Percentiles rank a stretch among this genome's conserved stretches.
Evolutionary conservation across 2,888 invertebrate species (phyloP).

Genomic region (Lasius platythorax): DNA sequence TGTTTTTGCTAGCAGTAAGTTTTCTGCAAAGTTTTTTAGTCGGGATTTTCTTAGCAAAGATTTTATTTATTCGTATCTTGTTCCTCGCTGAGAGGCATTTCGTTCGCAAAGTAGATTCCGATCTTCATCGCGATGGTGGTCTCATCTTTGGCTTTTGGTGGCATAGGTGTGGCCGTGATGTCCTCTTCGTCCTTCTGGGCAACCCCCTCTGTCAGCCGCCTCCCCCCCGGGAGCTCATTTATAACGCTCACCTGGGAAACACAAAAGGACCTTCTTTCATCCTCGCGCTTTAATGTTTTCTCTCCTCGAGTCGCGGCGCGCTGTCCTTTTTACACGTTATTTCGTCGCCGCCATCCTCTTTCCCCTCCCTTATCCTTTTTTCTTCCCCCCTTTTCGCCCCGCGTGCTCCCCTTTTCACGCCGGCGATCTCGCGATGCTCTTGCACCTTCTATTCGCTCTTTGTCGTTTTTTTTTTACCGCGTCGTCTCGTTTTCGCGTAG

Average conservation of each 20-base stretch:
- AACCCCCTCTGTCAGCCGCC: slow-evolving; percentile 65
- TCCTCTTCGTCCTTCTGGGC: slow-evolving; percentile 59
- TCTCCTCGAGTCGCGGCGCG: slow-evolving; percentile 64
- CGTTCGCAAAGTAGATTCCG: slow-evolving; percentile 62
- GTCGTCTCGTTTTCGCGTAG: neutral
- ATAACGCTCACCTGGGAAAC: slow-evolving; percentile 83
- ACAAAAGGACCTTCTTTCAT: slow-evolving; percentile 81
- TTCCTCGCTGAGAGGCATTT: slow-evolving; percentile 42
- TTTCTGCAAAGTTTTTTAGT: neutral
- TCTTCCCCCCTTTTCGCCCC: slow-evolving; percentile 9
- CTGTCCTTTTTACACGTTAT: slow-evolving; percentile 71
- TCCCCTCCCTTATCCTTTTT: slow-evolving; percentile 32
- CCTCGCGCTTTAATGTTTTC: slow-evolving; percentile 79
- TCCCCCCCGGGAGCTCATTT: slow-evolving; percentile 80
- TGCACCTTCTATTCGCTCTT: slow-evolving; percentile 31
- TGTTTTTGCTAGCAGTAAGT: neutral
- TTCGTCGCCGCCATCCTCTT: slow-evolving; percentile 61
- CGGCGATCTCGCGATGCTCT: slow-evolving; percentile 25
- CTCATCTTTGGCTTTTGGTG: slow-evolving; percentile 77
- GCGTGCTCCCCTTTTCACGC: slow-evolving; percentile 4
- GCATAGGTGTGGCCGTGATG: slow-evolving; percentile 82
- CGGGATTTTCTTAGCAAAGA: neutral
- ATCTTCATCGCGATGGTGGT: slow-evolving; percentile 74
- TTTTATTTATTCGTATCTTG: slow-evolving; percentile 22
- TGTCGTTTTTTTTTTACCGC: slow-evolving; percentile 3